These are phyloP conservation scores for Neoascia interrupta DNA, from an alignment of 2,888 invertebrate genomes.

Conservation along the genomic window DNA sequence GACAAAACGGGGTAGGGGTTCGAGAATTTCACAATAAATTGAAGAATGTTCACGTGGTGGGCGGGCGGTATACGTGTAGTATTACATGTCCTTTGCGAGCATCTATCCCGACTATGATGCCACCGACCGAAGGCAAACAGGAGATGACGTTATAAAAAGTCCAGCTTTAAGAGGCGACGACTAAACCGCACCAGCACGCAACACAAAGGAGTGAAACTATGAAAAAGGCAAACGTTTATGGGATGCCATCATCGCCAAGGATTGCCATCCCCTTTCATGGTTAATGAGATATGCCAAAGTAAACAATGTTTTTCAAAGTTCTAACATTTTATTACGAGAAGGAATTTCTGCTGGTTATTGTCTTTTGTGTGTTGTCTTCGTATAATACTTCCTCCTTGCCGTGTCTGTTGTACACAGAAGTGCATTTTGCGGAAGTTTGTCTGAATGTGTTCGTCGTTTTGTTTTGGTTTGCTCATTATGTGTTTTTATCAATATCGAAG, in stretches of 20 bases:
- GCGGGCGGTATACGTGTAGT: too few relatives aligned
- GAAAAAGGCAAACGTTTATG: conserved; percentile 31
- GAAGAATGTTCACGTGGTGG: conserved; percentile 5
- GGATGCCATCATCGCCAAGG: conserved; percentile 29
- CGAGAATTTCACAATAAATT: conserved; percentile 25
- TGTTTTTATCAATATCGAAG: too few relatives aligned
- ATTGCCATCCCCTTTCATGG: conserved; percentile 21
- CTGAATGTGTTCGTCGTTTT: too few relatives aligned
- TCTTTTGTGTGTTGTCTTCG: too few relatives aligned
- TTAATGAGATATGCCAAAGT: conserved; percentile 33
- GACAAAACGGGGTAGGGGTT: background rate
- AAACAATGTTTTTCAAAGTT: conserved; percentile 34
- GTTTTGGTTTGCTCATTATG: too few relatives aligned
- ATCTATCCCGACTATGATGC: too few relatives aligned
- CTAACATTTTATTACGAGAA: conserved; percentile 31
- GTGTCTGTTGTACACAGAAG: too few relatives aligned
- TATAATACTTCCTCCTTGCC: too few relatives aligned
- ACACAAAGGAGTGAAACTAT: conserved; percentile 15
- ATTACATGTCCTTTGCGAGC: too few relatives aligned
- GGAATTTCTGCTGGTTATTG: conserved; percentile 33
- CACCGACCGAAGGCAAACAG: background rate
- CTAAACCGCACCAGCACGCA: background rate
- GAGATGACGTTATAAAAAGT: conserved; percentile 16
- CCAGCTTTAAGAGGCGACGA: background rate
- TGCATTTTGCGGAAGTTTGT: too few relatives aligned